Conservation (phyloP, 2,113 vertebrate genomes). For the Tychaedon coryphoeus region DNA sequence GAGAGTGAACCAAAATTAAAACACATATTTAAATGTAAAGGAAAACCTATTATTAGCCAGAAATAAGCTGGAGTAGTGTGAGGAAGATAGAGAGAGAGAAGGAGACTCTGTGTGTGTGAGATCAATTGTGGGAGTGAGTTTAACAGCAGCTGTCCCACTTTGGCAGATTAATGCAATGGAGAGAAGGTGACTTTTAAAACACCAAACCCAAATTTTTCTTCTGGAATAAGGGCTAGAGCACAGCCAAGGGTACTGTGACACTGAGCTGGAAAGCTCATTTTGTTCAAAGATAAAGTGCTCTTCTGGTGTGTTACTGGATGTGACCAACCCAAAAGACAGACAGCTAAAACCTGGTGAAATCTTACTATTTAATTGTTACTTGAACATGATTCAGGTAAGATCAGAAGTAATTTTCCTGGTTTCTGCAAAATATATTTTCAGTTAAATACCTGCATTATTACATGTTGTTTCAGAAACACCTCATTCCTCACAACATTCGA, state of each 20-base stretch:
- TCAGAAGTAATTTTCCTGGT: background rate
- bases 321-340: background rate
- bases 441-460: background rate
- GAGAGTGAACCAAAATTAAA: conserved; percentile 14
- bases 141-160: background rate
- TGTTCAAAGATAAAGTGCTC: background rate
- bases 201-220: background rate
- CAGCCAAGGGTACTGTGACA: background rate
- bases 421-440: background rate
- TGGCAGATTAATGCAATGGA: background rate
- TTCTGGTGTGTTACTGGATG: background rate
- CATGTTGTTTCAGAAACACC: background rate
- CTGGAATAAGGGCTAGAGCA: background rate
- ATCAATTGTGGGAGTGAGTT: background rate
- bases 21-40: background rate
- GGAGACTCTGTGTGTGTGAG: background rate
- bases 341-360: background rate
- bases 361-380: background rate
- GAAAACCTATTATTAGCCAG: background rate
- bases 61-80: background rate
- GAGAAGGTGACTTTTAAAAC: conserved; percentile 27
- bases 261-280: background rate
- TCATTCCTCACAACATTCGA: background rate
- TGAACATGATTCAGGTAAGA: background rate
- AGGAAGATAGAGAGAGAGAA: background rate